phyloP scores from a whole-genome alignment of 2,888 invertebrate genomes.

The Buathra laborator region DNA sequence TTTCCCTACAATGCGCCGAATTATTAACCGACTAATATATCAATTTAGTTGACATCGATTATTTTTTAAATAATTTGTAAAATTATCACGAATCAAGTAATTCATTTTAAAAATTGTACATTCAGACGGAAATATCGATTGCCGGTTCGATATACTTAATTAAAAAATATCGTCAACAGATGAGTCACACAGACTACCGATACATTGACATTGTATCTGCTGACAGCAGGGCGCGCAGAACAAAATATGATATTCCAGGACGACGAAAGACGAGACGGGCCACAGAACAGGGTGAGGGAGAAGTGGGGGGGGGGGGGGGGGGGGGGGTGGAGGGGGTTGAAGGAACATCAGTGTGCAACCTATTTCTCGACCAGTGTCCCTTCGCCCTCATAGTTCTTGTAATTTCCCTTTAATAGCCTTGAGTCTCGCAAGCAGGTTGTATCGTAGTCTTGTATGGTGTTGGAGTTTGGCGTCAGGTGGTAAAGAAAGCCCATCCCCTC shows the following conservation, averaged over 20 bases:
- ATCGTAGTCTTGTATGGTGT: background rate
- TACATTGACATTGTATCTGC: conserved; percentile 51
- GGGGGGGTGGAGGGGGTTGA: too few relatives aligned
- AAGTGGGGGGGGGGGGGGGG: too few relatives aligned
- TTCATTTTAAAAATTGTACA: too few relatives aligned
- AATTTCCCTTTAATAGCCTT: conserved; percentile 14
- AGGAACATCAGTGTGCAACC: background rate
- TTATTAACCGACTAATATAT: too few relatives aligned
- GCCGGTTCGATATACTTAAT: too few relatives aligned
- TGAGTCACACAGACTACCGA: background rate
- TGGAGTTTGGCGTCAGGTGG: conserved; percentile 69
- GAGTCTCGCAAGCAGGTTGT: background rate
- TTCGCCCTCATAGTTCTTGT: background rate
- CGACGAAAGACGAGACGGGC: conserved; percentile 37
- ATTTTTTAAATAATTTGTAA: too few relatives aligned
- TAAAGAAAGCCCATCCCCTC: conserved; percentile 61
- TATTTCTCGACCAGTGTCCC: background rate
- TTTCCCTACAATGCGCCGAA: too few relatives aligned
- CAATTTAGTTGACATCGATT: too few relatives aligned
- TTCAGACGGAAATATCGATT: too few relatives aligned
- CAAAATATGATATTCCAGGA: conserved; percentile 47
- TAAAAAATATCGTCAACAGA: too few relatives aligned
- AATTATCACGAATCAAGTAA: too few relatives aligned
- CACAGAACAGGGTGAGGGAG: too few relatives aligned
- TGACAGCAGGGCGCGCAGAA: conserved; percentile 6